Evolutionary conservation across 2,113 vertebrate species (phyloP).

Genomic region (Regulus satrapa): DNA sequence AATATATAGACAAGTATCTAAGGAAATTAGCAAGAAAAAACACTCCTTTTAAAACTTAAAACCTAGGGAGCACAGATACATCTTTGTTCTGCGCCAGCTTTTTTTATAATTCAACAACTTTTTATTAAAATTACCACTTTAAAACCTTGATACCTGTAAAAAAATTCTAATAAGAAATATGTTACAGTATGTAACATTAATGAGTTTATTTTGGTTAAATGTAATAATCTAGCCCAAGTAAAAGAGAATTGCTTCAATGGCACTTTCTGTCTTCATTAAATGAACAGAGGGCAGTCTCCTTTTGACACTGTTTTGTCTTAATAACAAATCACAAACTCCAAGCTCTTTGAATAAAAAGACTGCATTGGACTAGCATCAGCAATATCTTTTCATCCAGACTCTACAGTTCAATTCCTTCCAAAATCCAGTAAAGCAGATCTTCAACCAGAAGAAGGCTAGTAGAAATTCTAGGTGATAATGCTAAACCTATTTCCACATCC

Average conservation of each 20-base stretch:
- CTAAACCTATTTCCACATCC: neutral
- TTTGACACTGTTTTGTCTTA: neutral
- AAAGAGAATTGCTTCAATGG: neutral
- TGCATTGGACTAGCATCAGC: neutral
- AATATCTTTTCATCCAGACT: neutral
- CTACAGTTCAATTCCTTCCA: neutral
- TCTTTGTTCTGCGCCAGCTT: neutral
- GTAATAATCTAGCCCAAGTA: neutral
- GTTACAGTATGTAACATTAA: neutral
- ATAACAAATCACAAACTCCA: neutral
- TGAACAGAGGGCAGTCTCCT: neutral
- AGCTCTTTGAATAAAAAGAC: neutral
- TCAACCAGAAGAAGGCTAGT: neutral
- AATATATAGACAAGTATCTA: neutral
- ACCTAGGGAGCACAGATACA: neutral
- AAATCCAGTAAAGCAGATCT: neutral
- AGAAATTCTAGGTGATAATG: neutral
- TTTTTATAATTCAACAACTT: neutral
- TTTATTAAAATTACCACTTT: neutral
- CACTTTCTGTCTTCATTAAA: neutral
- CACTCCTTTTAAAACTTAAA: neutral
- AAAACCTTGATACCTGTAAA: neutral
- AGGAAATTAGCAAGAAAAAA: neutral
- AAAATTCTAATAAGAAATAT: neutral
- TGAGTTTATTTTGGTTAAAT: neutral